Evolutionary conservation across 2,797 vertebrate genomes (phyloP), one percentile per base, ranked within the genome.

Genomic region (Microhierax caerulescens): DNA sequence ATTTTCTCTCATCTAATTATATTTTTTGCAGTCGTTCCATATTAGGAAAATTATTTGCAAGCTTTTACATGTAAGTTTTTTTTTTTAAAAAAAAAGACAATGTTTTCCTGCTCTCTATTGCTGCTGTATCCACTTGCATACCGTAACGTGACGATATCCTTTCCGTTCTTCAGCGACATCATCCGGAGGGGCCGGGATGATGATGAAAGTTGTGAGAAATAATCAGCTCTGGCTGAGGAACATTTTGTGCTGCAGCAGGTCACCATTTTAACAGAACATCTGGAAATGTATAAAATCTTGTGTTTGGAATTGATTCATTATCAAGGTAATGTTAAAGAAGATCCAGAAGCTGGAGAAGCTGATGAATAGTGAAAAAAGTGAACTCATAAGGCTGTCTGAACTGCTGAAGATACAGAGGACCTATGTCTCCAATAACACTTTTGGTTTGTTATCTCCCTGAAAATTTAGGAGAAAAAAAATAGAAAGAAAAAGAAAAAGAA

Each of bases 121-220:
- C 60, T 75, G 39, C 23, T 34, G 27, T 61, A 63, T 51, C 22
- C 37, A 28, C 30, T 73, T 51, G 64, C 10, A 10, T 51, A 51
- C 30, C 9, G 3, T 22, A 17, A 74, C 3, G 1, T 24, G 25
- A 50, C 63, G 69, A 25, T 57, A 48, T 4, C n/a, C 94, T 93
- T 85, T 73, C 97, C 97, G 60, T 98, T 98, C 97, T 98, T 97
- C 91, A 98, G 96, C 77, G 97, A 97, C 48, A 80, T 98, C 80
- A 97, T 98, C 60, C 98, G 98, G 97, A 97, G 97, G 91, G 96
- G 97, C 45, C 97, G 97, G 97, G 97, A 98, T 96, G 97, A 96
- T 15, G 93, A 98, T 90, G 97, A 97, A 93, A 97, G 74, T 27
- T 98, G 96, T 96, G 95, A 98, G 60, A 95, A 97, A 67, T 95